Evolutionary conservation across 2,888 invertebrate species (phyloP).

Genomic region (Pristionchus maxplancki): DNA sequence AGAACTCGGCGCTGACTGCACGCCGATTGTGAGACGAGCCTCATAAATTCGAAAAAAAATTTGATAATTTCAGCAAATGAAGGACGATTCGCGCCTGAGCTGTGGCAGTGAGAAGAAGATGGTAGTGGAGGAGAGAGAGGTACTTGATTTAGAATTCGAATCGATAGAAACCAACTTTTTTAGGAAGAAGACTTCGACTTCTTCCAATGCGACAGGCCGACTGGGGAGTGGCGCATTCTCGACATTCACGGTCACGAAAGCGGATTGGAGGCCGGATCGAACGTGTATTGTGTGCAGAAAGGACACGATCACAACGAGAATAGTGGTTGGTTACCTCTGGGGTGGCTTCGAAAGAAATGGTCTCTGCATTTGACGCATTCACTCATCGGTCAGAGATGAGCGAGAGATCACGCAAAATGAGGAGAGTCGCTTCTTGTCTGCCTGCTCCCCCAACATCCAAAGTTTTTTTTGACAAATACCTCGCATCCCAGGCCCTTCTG

Average conservation of each 20-base stretch:
- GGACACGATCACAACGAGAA: neutral
- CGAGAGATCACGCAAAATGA: no score
- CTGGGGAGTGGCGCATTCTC: neutral
- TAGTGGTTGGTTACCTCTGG: neutral
- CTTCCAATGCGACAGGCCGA: neutral
- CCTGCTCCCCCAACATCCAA: no score
- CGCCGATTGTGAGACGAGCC: no score
- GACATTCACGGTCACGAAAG: neutral
- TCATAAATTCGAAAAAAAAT: neutral
- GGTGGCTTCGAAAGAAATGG: neutral
- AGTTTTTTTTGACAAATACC: no score
- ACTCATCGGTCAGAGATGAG: no score
- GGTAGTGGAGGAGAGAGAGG: neutral
- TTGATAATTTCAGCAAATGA: neutral
- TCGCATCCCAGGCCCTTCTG: no score
- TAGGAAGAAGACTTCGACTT: neutral
- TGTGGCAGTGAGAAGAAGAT: neutral
- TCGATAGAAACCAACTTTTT: neutral
- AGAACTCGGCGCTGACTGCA: no score
- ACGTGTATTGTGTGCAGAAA: neutral
- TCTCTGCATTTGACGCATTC: neutral
- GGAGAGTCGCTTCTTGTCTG: no score
- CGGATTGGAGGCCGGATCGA: neutral
- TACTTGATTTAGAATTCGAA: no score
- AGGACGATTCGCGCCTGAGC: neutral